phyloP scores from a whole-genome alignment of 1,140 invertebrate genomes.

The Venustaconcha ellipsiformis region DNA sequence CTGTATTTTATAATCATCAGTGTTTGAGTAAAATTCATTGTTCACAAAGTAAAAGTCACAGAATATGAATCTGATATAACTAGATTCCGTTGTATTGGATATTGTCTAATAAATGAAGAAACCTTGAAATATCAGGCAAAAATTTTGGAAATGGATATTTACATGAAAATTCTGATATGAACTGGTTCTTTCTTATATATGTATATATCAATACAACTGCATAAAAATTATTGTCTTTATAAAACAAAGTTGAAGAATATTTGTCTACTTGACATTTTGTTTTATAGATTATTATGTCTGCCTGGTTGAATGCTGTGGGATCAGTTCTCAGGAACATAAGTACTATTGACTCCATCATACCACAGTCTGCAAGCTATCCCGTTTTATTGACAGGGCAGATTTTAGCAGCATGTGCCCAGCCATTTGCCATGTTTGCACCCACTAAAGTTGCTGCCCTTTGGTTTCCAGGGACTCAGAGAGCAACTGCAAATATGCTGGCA shows the following conservation, averaged over 20 bases:
- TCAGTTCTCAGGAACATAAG: constrained; percentile 66
- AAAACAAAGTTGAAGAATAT: background rate
- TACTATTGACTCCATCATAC: constrained; percentile 51
- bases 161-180: too few species aligned
- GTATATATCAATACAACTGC: too few species aligned
- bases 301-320: constrained; percentile 70
- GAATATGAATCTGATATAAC: too few species aligned
- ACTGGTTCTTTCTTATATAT: too few species aligned
- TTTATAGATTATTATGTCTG: constrained; percentile 68
- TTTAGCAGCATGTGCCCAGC: constrained; percentile 68
- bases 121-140: too few species aligned
- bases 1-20: too few species aligned
- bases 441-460: constrained; percentile 70
- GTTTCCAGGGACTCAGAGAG: constrained; percentile 68
- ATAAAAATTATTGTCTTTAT: too few species aligned
- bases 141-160: too few species aligned
- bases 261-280: constrained; percentile 12
- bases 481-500: constrained; percentile 65
- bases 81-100: too few species aligned
- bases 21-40: too few species aligned
- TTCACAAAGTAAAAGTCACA: too few species aligned
- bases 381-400: constrained; percentile 61
- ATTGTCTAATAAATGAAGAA: too few species aligned
- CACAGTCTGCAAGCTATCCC: background rate
- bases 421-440: constrained; percentile 69